phyloP scores from a whole-genome alignment of 2,888 invertebrate species.

The Cantharis nigra region DNA sequence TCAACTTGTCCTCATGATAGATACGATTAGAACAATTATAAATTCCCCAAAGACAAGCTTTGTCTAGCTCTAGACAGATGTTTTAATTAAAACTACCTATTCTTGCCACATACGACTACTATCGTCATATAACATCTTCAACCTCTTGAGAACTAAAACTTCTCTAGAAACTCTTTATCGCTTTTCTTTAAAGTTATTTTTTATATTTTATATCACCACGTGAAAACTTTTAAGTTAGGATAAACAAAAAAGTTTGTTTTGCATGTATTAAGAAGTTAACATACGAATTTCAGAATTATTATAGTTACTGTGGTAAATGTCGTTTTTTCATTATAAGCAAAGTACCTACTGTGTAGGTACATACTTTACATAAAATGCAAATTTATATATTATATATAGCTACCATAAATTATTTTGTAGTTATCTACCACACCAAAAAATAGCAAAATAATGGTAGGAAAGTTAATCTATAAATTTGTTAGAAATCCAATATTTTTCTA shows the following conservation, averaged over 20 bases:
- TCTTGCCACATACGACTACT: conserved; percentile 24
- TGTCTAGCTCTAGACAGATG: conserved; percentile 30
- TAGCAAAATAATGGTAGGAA: too few relatives aligned
- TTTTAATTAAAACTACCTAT: conserved; percentile 32
- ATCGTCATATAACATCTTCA: conserved; percentile 12
- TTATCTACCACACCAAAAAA: too few relatives aligned
- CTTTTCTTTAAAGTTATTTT: background rate
- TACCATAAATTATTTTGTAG: too few relatives aligned
- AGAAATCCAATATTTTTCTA: too few relatives aligned
- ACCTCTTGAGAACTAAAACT: conserved; percentile 19
- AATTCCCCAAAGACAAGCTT: conserved; percentile 33
- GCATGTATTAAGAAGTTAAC: background rate
- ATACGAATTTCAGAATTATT: background rate
- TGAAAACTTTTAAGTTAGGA: background rate
- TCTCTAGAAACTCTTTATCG: background rate
- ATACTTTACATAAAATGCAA: background rate
- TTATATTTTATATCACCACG: background rate
- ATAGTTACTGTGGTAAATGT: background rate
- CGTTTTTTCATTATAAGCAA: background rate
- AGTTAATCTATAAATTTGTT: too few relatives aligned
- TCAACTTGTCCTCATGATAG: conserved; percentile 48
- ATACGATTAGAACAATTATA: conserved; percentile 51
- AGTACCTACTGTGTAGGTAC: background rate
- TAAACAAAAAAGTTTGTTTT: background rate
- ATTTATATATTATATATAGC: too few relatives aligned